Conservation (phyloP, 2,797 vertebrate genomes). For the Oreonectes daqikongensis region DNA sequence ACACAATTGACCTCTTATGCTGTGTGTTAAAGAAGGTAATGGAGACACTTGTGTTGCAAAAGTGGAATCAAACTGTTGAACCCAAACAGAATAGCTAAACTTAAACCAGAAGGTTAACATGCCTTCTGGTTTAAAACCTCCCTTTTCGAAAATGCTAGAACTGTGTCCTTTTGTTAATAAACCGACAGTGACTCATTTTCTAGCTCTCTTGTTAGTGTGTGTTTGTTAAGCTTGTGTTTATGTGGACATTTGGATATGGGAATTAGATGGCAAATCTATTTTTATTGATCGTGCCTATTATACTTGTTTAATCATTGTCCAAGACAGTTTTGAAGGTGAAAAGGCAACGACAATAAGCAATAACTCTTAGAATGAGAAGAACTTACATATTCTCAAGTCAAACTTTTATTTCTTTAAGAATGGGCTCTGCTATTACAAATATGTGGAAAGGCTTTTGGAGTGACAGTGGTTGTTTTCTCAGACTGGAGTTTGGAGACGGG, state of each 20-base stretch:
- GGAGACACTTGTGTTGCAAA: too few relatives aligned
- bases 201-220: not conserved
- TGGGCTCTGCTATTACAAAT: constrained; percentile 10
- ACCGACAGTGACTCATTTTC: too few relatives aligned
- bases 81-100: not conserved
- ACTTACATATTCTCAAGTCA: not conserved
- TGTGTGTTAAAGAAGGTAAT: constrained; percentile 5
- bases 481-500: constrained; percentile 44
- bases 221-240: too few relatives aligned
- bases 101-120: not conserved
- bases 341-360: not conserved
- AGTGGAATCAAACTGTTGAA: not conserved
- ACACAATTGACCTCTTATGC: constrained; percentile 30
- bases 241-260: not conserved
- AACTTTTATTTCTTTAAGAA: constrained; percentile 9
- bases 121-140: not conserved
- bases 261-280: constrained; percentile 14
- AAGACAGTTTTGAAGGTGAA: not conserved
- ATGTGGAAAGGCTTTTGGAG: constrained; percentile 29
- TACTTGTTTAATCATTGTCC: not conserved
- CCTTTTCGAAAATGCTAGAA: too few relatives aligned
- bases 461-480: constrained; percentile 48
- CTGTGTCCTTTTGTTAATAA: too few relatives aligned
- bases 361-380: constrained; percentile 1
- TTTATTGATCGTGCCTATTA: not conserved